phyloP scores from a whole-genome alignment of 2,888 invertebrate species.

The Polydrusus cervinus region DNA sequence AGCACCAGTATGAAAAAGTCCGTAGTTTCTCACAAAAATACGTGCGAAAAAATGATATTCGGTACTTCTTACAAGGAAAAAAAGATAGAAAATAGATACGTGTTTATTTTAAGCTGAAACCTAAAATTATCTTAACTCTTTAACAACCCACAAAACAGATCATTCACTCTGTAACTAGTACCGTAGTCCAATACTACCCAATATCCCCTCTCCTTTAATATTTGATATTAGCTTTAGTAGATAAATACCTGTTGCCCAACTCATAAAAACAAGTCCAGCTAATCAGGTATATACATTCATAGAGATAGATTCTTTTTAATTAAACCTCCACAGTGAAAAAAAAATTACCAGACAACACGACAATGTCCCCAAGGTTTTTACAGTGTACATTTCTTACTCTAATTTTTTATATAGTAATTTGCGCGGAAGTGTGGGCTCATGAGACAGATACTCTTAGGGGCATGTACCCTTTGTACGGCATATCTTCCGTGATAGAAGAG shows the following conservation, averaged over 20 bases:
- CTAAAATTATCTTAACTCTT: no score
- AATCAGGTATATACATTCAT: not conserved
- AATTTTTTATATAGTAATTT: not conserved
- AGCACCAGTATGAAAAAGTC: no score
- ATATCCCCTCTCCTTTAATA: not conserved
- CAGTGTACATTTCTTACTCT: not conserved
- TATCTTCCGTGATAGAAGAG: slow-evolving; percentile 58
- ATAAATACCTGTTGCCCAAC: not conserved
- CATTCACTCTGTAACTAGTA: not conserved
- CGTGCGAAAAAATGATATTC: no score
- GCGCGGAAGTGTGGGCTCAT: not conserved
- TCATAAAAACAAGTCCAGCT: not conserved
- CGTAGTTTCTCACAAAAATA: no score
- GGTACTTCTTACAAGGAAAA: no score
- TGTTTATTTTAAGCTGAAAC: no score
- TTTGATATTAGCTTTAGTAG: not conserved
- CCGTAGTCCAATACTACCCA: not conserved
- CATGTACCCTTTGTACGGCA: slow-evolving; percentile 62
- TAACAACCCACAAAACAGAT: no score
- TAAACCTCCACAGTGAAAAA: not conserved
- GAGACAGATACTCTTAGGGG: slow-evolving; percentile 56
- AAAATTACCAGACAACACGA: not conserved
- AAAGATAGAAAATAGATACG: no score
- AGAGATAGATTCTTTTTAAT: not conserved
- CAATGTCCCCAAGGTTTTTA: not conserved